Conservation (phyloP, 2,113 vertebrate genomes). For the Rafetus swinhoei region DNA sequence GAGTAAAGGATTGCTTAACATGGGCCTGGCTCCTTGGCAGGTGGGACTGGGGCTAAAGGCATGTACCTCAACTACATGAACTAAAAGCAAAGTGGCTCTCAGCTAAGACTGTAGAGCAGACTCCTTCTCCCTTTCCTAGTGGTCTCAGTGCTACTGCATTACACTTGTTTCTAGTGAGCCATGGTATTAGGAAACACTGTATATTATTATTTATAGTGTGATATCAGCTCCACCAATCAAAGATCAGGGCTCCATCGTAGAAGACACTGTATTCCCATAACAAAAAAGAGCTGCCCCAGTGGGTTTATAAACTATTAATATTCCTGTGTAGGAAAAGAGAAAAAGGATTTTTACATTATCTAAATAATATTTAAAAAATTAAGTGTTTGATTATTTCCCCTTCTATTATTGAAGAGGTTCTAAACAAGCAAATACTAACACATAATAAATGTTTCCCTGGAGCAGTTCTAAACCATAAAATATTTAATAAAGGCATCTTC, state of each 20-base stretch:
- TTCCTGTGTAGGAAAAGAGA: not conserved
- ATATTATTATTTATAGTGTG: not conserved
- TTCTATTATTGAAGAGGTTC: not conserved
- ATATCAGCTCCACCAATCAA: not conserved
- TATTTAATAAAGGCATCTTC: not conserved
- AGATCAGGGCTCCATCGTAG: not conserved
- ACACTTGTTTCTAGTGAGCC: not conserved
- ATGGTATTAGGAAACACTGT: not conserved
- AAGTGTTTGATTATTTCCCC: not conserved
- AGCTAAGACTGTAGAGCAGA: too few relatives aligned
- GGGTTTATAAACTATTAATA: not conserved
- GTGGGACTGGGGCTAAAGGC: too few relatives aligned
- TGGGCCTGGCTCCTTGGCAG: too few relatives aligned
- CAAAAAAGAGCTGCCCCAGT: not conserved
- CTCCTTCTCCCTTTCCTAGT: too few relatives aligned
- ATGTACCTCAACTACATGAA: too few relatives aligned
- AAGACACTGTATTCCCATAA: not conserved
- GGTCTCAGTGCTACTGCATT: too few relatives aligned
- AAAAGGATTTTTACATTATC: not conserved
- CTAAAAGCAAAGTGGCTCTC: too few relatives aligned
- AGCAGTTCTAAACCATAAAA: not conserved
- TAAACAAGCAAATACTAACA: not conserved
- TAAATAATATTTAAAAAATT: not conserved
- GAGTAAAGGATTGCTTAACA: not conserved
- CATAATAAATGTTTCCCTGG: not conserved